These are phyloP conservation scores for Trichonephila clavata DNA, from an alignment of 1,140 invertebrate species.

Conservation along the genomic window DNA sequence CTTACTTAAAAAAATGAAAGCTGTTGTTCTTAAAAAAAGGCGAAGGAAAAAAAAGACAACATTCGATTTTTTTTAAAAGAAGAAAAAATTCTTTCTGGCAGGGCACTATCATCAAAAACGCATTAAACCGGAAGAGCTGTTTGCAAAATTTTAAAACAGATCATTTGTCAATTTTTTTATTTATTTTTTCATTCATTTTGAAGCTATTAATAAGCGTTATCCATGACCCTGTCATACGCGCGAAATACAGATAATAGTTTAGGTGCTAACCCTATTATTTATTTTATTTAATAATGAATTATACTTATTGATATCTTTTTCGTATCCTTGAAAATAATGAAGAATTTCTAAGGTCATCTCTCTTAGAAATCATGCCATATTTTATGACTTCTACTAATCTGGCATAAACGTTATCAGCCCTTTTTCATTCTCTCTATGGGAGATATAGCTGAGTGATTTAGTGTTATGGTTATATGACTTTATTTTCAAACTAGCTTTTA, in stretches of 20 bases:
- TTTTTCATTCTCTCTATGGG: background rate
- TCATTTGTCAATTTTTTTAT: conserved; percentile 35
- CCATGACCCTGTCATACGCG: background rate
- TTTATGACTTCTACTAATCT: background rate
- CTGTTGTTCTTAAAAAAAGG: background rate
- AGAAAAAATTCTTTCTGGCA: background rate
- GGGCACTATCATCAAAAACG: conserved; percentile 36
- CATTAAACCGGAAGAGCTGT: conserved; percentile 32
- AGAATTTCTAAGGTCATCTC: background rate
- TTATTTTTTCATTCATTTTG: background rate
- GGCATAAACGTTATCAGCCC: background rate
- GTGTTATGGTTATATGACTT: background rate
- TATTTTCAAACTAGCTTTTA: no score
- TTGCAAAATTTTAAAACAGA: conserved; percentile 24
- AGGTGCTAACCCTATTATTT: background rate
- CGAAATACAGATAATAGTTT: background rate
- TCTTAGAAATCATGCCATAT: background rate
- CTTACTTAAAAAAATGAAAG: background rate
- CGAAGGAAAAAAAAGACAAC: background rate
- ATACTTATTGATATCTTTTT: background rate
- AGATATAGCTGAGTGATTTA: background rate
- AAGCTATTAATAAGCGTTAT: conserved; percentile 29
- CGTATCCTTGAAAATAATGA: background rate
- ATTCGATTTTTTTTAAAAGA: conserved; percentile 2
- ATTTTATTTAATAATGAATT: background rate